Evolutionary conservation across 2,888 invertebrate species (phyloP), one percentile per base, ranked within the genome.

Genomic region (Hypena proboscidalis): DNA sequence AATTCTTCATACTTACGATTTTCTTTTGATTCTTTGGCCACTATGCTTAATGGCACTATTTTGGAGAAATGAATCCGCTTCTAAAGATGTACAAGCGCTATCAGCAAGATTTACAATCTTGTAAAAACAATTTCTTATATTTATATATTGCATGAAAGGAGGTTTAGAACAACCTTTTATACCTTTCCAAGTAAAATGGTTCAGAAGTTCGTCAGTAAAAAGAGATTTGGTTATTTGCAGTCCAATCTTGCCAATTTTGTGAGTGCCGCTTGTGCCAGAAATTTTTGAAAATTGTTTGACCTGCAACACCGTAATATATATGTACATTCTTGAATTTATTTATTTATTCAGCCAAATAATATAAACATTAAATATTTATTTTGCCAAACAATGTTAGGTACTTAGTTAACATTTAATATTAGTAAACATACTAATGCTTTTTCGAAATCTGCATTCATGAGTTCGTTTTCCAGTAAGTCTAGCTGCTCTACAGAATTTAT

Each of bases 21-120:
- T 29, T 15, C 15, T 14, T 15, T 29, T 29, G 2, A 31, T 31
- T 5, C 31, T 8, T 11, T 31, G 31, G 19, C 31, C 31, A 31
- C 31, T 31, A 17, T 31, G 31, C 11, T 31, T 31, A n/a, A 31
- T 31, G 6, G 31, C 31, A 19, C 31, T 31, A 9, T 31, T 31
- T 20, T 31, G 31, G 4, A 19, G 7, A 31, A 31, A 31, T 19
- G 19, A 19, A 9, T 31, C 31, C 1, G 31, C 10, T 20, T 17
- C 19, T 9, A 6, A 20, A 2, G 31, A 10, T 20, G 10, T 4
- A 20, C 10, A 20, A 19, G 19, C 9, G 31, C 10, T 15, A 7
- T 17, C 20, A 17, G 31, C 19, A 10, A 31, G 20, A 11, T 17
- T 17, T 31, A 19, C 20, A 17, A 20, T 19, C 20, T 7, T 11